Conservation (phyloP, 2,113 vertebrate genomes). For the Heteronetta atricapilla region DNA sequence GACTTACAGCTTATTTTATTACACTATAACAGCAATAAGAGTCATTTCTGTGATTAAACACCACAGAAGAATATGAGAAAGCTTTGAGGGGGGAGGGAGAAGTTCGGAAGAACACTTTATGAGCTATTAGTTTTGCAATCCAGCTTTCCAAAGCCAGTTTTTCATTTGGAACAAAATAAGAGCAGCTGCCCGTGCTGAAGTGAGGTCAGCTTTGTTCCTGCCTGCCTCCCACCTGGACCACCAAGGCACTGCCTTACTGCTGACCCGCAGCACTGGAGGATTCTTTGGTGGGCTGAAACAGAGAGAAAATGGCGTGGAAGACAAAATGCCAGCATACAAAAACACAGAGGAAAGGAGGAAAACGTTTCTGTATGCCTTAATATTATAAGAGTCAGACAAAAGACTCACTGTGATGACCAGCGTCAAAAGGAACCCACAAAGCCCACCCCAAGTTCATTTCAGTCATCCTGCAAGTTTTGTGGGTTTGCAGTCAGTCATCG, state of each 20-base stretch:
- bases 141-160: constrained; percentile 23
- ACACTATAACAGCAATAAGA: neutral
- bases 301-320: neutral
- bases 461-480: neutral
- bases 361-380: neutral
- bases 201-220: constrained; percentile 9
- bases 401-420: neutral
- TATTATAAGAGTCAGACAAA: too few species aligned
- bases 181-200: constrained; percentile 30
- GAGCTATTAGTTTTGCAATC: neutral
- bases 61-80: neutral
- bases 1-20: neutral
- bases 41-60: constrained; percentile 20
- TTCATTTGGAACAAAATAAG: constrained; percentile 8
- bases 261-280: neutral
- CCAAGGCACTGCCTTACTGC: constrained; percentile 38
- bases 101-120: neutral
- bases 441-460: neutral
- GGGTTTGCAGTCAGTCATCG: neutral
- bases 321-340: neutral
- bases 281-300: constrained; percentile 2
- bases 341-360: neutral
- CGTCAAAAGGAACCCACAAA: neutral
- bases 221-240: constrained; percentile 64
- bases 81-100: neutral